These are phyloP conservation scores for Cyphomyrmex costatus DNA, from an alignment of 1,140 invertebrate genomes.

Conservation along the genomic window DNA sequence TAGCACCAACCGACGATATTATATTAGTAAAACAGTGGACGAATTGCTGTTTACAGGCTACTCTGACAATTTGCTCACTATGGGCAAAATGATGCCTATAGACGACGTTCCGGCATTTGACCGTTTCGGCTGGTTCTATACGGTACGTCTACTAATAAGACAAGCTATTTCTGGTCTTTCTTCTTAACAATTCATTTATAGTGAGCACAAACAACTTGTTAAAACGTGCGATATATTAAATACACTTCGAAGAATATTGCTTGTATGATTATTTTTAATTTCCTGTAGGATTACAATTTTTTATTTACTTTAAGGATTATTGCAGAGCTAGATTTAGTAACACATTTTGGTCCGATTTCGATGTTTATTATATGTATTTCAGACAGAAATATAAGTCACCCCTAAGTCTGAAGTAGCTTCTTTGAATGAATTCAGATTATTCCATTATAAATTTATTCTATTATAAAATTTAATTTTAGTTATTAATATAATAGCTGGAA, in stretches of 20 bases:
- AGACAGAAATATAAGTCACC: no score
- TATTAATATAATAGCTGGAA: no score
- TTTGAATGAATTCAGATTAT: no score
- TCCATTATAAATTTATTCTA: no score
- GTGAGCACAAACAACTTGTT: background rate
- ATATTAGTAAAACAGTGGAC: constrained; percentile 89
- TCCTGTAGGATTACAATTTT: background rate
- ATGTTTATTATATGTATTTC: no score
- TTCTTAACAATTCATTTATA: background rate
- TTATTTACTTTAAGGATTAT: background rate
- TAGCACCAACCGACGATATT: constrained; percentile 77
- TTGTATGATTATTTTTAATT: background rate
- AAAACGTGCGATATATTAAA: background rate
- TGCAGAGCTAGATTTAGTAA: no score
- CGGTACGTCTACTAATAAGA: constrained; percentile 86
- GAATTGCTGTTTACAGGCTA: constrained; percentile 94
- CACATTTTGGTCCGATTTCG: no score
- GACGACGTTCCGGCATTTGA: constrained; percentile 89
- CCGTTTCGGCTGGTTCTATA: constrained; percentile 94
- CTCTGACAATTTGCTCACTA: constrained; percentile 89
- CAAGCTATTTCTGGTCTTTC: background rate
- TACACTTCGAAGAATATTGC: background rate
- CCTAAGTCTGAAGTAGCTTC: no score
- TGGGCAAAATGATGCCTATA: constrained; percentile 87
- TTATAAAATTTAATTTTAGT: no score